Conservation (phyloP, 2,113 vertebrate genomes). For the Myotis yumanensis region DNA sequence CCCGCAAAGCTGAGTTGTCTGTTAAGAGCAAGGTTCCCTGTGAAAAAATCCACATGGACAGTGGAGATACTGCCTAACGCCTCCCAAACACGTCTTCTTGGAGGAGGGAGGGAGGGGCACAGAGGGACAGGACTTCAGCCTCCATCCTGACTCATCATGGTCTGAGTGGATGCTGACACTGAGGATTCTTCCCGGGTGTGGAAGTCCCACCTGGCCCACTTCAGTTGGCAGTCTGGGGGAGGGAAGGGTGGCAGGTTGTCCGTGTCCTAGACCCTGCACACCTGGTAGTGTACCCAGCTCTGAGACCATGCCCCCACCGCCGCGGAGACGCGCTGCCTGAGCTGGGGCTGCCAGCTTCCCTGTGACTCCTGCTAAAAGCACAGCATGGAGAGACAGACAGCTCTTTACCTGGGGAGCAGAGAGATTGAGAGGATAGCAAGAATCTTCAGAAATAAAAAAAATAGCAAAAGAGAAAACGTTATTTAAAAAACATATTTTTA, state of each 20-base stretch:
- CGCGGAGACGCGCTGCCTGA: accelerated
- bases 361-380: accelerated
- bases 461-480: not conserved
- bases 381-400: no score
- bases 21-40: not conserved
- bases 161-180: accelerated
- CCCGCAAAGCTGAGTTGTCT: not conserved
- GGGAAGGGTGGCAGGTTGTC: not conserved
- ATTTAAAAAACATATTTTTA: not conserved
- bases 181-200: not conserved
- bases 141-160: accelerated
- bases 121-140: not conserved
- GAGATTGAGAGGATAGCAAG: not conserved
- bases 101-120: not conserved
- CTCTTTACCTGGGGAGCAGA: not conserved
- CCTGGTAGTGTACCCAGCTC: not conserved
- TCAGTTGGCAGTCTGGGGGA: not conserved
- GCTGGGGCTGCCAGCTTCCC: not conserved
- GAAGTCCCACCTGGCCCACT: not conserved
- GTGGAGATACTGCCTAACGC: not conserved
- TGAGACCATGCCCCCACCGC: accelerated
- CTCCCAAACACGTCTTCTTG: not conserved
- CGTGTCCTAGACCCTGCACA: accelerated
- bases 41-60: not conserved
- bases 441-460: not conserved